Base-by-base conservation (phyloP, 2,113 vertebrate species). In the Reinhardtius hippoglossoides region DNA sequence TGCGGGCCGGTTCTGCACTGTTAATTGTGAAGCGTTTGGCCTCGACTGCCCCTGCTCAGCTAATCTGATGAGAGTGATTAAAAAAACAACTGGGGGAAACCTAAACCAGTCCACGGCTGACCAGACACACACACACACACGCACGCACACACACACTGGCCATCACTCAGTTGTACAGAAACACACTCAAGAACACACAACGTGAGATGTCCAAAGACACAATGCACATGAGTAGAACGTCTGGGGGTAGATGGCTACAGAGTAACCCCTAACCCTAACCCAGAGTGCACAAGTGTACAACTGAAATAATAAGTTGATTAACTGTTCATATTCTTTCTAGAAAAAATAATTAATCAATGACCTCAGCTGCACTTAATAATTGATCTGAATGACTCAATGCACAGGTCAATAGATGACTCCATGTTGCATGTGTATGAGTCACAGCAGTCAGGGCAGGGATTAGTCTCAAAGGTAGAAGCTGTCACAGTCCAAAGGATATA, bases 51-150 rank as follows among this genome's bases (percentile, higher is more conserved):
- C 92, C 89, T 80, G 87, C 89, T 92, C 82, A 78, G 83, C 92
- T 93, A 93, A 94, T 94, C 90, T 93, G 90, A 94, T 92, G 89
- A 91, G 86, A 88, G 89, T 92, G 90, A 91, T 92, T 91, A 91
- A 93, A 93, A 91, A 92, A 89, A 91, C 87, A 91, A 91, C 89
- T 84, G 80, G 76, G 66, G 70, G 91, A 91, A 92, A 91, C 88
- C 80, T 83, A 92, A 88, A 87, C 89, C 89, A 78, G 73, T 78
- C 68, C 77, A 81, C 48, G 82, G 87, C 74, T 84, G 81, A 87
- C 87, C 78, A 88, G 35, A 48, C 82, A 80, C 67, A 27, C 71
- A 56, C 73, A 56, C 18, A 65, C 83, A 48, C 82, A 78, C 67
- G 21, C 68, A 46, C 70, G 46, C 18, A 75, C 65, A 56, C 67